Percentiles rank a stretch among this genome's conserved stretches.
phyloP scores from a whole-genome alignment of 2,888 invertebrate genomes.

The Trimorus sp. region DNA sequence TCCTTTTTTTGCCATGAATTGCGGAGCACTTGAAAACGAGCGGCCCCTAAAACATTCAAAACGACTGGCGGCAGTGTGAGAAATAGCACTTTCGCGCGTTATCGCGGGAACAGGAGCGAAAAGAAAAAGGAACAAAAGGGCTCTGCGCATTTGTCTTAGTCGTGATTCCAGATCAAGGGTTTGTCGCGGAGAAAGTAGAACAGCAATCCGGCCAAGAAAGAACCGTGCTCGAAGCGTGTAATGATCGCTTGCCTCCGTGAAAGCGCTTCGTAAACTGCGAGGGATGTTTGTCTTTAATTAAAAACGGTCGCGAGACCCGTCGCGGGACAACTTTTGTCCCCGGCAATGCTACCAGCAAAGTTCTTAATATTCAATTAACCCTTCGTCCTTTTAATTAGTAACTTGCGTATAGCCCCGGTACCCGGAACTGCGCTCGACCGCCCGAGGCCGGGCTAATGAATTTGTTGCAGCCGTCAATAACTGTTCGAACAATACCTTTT shows the following conservation, averaged over 20 bases:
- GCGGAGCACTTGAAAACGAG: constrained; percentile 53
- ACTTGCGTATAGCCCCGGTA: constrained; percentile 7
- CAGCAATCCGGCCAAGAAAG: constrained; percentile 42
- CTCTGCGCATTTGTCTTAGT: constrained; percentile 48
- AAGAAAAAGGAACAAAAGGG: constrained; percentile 31
- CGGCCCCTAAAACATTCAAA: constrained; percentile 60
- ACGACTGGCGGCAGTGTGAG: constrained; percentile 47
- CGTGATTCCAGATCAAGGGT: constrained; percentile 56
- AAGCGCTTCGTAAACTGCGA: constrained; percentile 33
- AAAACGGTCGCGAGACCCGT: constrained; percentile 37
- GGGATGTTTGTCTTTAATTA: constrained; percentile 64
- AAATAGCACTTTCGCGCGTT: constrained; percentile 55
- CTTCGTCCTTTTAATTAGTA: constrained; percentile 58
- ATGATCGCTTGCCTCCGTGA: constrained; percentile 56
- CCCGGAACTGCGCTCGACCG: constrained; percentile 18
- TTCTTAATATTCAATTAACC: constrained; percentile 66
- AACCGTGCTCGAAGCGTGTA: constrained; percentile 49
- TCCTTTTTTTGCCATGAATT: constrained; percentile 54
- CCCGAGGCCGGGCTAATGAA: constrained; percentile 2
- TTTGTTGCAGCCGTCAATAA: constrained; percentile 27
- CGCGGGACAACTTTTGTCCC: constrained; percentile 41
- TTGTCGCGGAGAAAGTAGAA: constrained; percentile 44
- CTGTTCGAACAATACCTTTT: constrained; percentile 21
- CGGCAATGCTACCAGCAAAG: constrained; percentile 28
- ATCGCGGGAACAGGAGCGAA: constrained; percentile 37